phyloP scores from a whole-genome alignment of 2,797 vertebrate genomes.

The Muraenolepis orangiensis region DNA sequence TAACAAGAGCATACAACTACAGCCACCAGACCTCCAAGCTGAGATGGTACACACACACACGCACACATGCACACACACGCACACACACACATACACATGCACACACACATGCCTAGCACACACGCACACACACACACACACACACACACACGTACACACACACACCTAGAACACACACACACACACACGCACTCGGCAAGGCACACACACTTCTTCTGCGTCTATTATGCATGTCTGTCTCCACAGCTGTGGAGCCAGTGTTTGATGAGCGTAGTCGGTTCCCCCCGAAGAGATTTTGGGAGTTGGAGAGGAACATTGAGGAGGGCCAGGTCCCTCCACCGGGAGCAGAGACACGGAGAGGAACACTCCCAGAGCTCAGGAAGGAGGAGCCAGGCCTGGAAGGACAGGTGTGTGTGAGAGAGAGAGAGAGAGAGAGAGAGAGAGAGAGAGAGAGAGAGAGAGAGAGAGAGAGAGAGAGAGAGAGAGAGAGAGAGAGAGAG shows the following conservation, averaged over 20 bases:
- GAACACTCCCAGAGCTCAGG: constrained; percentile 55
- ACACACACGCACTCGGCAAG: constrained; percentile 3
- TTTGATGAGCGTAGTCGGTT: constrained; percentile 72
- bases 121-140: constrained; percentile 7
- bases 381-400: constrained; percentile 38
- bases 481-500: not conserved
- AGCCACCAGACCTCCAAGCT: not conserved
- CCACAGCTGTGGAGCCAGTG: constrained; percentile 67
- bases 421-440: not conserved
- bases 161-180: constrained; percentile 1
- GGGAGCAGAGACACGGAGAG: constrained; percentile 32
- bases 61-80: not conserved
- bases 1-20: not conserved
- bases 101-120: constrained; percentile 7
- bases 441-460: too few species aligned
- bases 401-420: constrained; percentile 4
- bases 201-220: not conserved
- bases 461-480: not conserved
- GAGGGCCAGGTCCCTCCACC: not conserved
- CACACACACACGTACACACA: not conserved
- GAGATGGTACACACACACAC: constrained; percentile 1
- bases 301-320: constrained; percentile 46
- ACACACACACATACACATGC: not conserved
- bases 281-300: constrained; percentile 72
- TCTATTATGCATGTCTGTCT: constrained; percentile 4